Conservation (phyloP, 2,113 vertebrate genomes). For the Sialia sialis region DNA sequence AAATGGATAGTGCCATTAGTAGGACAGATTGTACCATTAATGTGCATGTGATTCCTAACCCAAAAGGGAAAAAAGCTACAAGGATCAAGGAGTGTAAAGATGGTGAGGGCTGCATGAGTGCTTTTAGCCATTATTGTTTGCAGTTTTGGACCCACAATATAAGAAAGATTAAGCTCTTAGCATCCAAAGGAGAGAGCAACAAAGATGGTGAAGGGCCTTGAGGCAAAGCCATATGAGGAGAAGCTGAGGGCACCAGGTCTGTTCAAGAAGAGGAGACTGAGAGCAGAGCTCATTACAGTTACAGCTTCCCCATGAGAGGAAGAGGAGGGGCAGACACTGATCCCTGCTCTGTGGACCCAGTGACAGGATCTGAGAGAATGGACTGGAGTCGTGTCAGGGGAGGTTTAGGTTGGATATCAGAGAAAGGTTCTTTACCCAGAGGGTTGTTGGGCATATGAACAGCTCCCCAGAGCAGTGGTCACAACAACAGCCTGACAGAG, state of each 20-base stretch:
- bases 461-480: not conserved
- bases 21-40: not conserved
- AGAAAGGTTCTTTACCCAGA: not conserved
- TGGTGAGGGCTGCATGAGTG: not conserved
- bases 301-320: not conserved
- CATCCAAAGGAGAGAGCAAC: accelerated
- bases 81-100: not conserved
- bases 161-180: not conserved
- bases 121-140: not conserved
- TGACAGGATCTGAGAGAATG: not conserved
- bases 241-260: not conserved
- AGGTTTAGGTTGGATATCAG: not conserved
- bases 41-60: not conserved
- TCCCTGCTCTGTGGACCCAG: not conserved
- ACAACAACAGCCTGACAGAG: not conserved
- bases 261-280: not conserved
- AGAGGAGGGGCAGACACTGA: not conserved
- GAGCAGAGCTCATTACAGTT: not conserved
- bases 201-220: not conserved
- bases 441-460: not conserved
- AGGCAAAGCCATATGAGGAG: accelerated
- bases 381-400: not conserved
- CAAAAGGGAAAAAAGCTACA: not conserved
- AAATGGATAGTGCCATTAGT: not conserved
- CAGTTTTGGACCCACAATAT: not conserved